Base-by-base conservation (phyloP, 35 echinoderm and acorn worm genomes). In the Ophiothrix spiculata region DNA sequence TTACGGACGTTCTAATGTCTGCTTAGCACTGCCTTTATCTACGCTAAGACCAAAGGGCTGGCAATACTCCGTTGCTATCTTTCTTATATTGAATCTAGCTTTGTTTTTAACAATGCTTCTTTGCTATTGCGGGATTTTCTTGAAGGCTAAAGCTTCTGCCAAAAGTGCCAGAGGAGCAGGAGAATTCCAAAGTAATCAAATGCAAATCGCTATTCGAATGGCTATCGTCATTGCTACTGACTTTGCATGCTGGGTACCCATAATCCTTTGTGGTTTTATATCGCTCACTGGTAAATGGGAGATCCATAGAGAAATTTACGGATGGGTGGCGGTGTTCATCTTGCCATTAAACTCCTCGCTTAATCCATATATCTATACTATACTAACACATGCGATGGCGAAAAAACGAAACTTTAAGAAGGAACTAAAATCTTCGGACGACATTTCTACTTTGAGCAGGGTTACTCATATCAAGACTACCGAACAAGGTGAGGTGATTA, bases 1-100 rank as follows among this genome's bases (percentile, higher is more conserved):
- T 40, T 97, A 97, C 56, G 94, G 90, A 12, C 39, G 84, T 31
- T 86, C 90, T 4, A 78, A 87, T 74, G 94, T 97, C 14, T 97
- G 94, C 76, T 77, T 97, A 1, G 91, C 91, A 0, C 35, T 97
- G 46, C 91, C 94, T 25, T 49, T 97, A 36, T 33, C 84, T n/a
- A 39, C 64, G 6, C 39, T 75, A 16, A 38, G 28, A 69, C 60
- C 60, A 69, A 15, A 2, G 17, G 60, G 60, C 60, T 69, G 60
- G 60, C 16, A 69, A 69, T 69, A 12, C 25, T 69, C 60, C 25
- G 60, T 69, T 25, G 60, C 60, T 2, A 69, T 69, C 29, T 69
- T 69, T 28, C 23, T 69, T 4, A 28, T 15, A 25, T 6, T 69
- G 25, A 69, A 69, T 25, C 29, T 69, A n/a, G 3, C 29, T 15